A percentile compares a stretch with the other conserved stretches of the same genome.
These are phyloP conservation scores for Hyperopisus bebe DNA, from an alignment of 2,113 vertebrate genomes.

Conservation along the genomic window DNA sequence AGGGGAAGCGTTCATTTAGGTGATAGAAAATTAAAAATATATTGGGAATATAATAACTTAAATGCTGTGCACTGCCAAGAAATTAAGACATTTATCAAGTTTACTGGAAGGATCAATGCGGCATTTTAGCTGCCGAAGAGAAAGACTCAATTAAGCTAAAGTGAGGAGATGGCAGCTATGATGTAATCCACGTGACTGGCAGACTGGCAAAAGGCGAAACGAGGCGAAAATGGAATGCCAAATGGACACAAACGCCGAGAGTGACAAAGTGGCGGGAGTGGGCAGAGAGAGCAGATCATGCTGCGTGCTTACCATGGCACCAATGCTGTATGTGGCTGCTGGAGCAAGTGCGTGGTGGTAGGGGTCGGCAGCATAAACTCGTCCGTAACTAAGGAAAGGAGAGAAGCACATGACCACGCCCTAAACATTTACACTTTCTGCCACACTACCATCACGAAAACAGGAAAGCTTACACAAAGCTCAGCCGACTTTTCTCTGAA, in stretches of 20 bases:
- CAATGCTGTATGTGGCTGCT: conserved; percentile 97
- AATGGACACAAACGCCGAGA: not conserved
- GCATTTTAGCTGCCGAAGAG: conserved; percentile 90
- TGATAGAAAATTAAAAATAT: conserved; percentile 94
- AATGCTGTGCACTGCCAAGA: conserved; percentile 86
- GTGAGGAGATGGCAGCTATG: conserved; percentile 73
- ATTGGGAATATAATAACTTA: conserved; percentile 96
- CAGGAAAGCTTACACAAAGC: conserved; percentile 17
- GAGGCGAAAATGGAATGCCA: not conserved
- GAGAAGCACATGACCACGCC: conserved; percentile 33
- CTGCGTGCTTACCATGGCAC: conserved; percentile 84
- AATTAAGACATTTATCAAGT: conserved; percentile 96
- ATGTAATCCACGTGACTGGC: conserved; percentile 56
- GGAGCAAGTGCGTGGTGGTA: conserved; percentile 98
- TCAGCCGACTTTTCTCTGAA: not conserved
- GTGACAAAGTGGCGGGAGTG: conserved; percentile 28
- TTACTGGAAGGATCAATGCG: conserved; percentile 92
- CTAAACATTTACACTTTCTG: not conserved
- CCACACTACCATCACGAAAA: conserved; percentile 9
- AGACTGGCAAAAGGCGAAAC: conserved; percentile 36
- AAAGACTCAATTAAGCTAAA: conserved; percentile 95
- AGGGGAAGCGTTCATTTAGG: conserved; percentile 82
- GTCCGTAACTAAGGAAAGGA: conserved; percentile 85
- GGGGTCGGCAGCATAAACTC: conserved; percentile 99
- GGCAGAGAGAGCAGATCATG: conserved; percentile 18